These are phyloP conservation scores for Mesochorus sp. DNA, from an alignment of 2,888 invertebrate species.

Conservation along the genomic window DNA sequence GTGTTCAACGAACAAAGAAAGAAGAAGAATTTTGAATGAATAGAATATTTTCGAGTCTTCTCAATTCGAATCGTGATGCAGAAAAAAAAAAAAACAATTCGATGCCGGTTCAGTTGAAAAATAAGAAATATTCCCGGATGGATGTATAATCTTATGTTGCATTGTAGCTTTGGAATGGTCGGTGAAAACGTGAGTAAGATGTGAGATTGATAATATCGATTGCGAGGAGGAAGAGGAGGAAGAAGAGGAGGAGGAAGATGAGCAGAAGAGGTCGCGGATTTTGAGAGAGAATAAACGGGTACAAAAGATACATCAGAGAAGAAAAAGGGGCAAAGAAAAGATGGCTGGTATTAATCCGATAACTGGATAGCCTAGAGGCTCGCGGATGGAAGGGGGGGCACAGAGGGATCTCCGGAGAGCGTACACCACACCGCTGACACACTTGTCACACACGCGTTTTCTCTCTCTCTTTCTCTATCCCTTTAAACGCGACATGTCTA, in stretches of 20 bases:
- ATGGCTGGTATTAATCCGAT: slow-evolving; percentile 61
- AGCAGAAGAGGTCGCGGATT: slow-evolving; percentile 46
- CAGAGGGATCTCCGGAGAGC: slow-evolving; percentile 2
- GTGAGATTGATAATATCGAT: not conserved
- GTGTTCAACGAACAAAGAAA: too few relatives aligned
- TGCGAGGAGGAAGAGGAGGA: not conserved
- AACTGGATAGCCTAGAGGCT: slow-evolving; percentile 58
- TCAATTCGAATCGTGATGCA: too few relatives aligned
- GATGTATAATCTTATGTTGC: too few relatives aligned
- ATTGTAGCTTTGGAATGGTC: too few relatives aligned
- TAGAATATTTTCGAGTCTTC: too few relatives aligned
- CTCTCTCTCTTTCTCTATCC: slow-evolving; percentile 29
- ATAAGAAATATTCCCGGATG: too few relatives aligned
- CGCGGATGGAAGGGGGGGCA: not conserved
- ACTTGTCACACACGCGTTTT: slow-evolving; percentile 56
- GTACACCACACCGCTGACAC: slow-evolving; percentile 49
- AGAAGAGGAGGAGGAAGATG: slow-evolving; percentile 26
- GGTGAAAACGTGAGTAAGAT: too few relatives aligned
- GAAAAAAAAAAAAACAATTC: too few relatives aligned
- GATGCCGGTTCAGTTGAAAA: too few relatives aligned
- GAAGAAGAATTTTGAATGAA: too few relatives aligned
- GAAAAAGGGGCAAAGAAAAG: slow-evolving; percentile 26
- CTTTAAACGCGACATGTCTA: slow-evolving; percentile 50
- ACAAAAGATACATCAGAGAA: slow-evolving; percentile 4
- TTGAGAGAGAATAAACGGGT: not conserved